These are phyloP conservation scores for Proterorhinus semilunaris DNA, from an alignment of 2,113 vertebrate species.

Conservation along the genomic window DNA sequence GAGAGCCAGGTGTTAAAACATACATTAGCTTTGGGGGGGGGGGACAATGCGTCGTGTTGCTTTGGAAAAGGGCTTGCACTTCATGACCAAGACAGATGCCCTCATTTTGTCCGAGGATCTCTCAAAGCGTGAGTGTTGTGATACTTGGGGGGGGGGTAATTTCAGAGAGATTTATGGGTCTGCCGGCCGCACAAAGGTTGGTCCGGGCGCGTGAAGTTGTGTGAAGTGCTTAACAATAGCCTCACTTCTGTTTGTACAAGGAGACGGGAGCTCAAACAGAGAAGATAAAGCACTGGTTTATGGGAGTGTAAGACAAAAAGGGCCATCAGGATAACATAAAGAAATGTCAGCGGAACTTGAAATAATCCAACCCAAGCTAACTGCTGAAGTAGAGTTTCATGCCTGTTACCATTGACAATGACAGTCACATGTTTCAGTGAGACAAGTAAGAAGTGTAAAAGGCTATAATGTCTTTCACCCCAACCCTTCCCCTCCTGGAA, in stretches of 20 bases:
- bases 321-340: too few relatives aligned
- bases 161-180: constrained; percentile 6
- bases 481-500: too few relatives aligned
- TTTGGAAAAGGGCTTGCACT: constrained; percentile 5
- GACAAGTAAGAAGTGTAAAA: too few relatives aligned
- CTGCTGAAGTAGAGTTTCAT: too few relatives aligned
- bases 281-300: not conserved
- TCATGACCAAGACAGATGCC: constrained; percentile 6
- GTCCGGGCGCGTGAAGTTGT: not conserved
- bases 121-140: not conserved
- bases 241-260: not conserved
- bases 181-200: not conserved
- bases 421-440: too few relatives aligned
- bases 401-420: too few relatives aligned
- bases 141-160: constrained; percentile 3
- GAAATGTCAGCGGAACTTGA: too few relatives aligned
- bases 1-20: constrained; percentile 17
- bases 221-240: not conserved
- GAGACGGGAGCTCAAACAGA: not conserved
- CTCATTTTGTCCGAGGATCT: constrained; percentile 5
- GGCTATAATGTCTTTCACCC: too few relatives aligned
- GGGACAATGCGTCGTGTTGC: constrained; percentile 11
- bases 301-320: not conserved
- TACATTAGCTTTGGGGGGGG: not conserved
- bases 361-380: too few relatives aligned